Evolutionary conservation across 2,797 vertebrate genomes (phyloP).

Genomic region (Distichodus sexfasciatus): DNA sequence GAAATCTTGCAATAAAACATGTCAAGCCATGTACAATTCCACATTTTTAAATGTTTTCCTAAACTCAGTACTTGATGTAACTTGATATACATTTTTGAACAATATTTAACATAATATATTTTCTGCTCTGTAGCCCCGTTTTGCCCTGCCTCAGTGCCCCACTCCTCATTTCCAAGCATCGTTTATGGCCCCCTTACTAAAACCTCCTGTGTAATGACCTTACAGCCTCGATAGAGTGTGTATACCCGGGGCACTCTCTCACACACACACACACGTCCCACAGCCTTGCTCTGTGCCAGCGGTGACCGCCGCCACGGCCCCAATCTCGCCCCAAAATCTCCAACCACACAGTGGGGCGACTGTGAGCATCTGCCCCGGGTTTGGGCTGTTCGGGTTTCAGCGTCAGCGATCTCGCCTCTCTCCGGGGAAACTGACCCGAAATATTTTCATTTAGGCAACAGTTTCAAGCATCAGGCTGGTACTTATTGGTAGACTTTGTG

Average conservation of each 20-base stretch:
- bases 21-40: no score
- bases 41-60: no score
- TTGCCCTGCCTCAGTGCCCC: neutral
- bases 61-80: no score
- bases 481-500: no score
- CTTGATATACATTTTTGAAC: no score
- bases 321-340: no score
- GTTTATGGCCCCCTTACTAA: neutral
- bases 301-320: slow-evolving; percentile 8
- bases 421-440: slow-evolving; percentile 45
- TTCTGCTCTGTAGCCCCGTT: neutral
- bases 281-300: slow-evolving; percentile 7
- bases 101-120: no score
- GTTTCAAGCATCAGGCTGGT: slow-evolving; percentile 4
- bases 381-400: slow-evolving; percentile 67
- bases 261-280: neutral
- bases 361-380: slow-evolving; percentile 69
- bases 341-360: slow-evolving; percentile 60
- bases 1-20: no score
- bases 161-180: neutral
- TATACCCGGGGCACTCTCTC: slow-evolving; percentile 11
- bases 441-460: slow-evolving; percentile 49
- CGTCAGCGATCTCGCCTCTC: slow-evolving; percentile 64
- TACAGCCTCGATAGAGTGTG: neutral
- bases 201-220: neutral